Evolutionary conservation across 2,888 invertebrate species (phyloP).

Genomic region (Elmis aenea): DNA sequence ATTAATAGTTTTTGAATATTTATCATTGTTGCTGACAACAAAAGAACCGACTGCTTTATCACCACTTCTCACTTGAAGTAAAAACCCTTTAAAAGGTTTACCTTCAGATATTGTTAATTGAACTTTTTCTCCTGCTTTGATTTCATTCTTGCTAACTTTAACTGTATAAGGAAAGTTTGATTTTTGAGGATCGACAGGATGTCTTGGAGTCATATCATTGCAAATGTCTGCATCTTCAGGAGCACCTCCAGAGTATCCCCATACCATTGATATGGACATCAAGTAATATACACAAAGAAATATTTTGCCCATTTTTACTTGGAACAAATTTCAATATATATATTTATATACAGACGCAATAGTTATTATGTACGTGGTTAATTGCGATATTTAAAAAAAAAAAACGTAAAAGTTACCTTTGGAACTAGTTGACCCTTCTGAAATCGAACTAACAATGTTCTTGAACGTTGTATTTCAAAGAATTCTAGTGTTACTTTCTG

Average conservation of each 20-base stretch:
- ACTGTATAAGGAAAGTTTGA: slow-evolving; percentile 55
- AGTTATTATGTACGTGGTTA: no score
- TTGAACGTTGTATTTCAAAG: slow-evolving; percentile 6
- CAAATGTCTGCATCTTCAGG: slow-evolving; percentile 55
- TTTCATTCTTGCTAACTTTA: slow-evolving; percentile 31
- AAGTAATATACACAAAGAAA: neutral
- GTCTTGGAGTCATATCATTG: slow-evolving; percentile 63
- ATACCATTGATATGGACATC: slow-evolving; percentile 26
- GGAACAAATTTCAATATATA: no score
- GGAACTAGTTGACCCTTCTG: slow-evolving; percentile 16
- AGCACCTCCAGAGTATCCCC: slow-evolving; percentile 59
- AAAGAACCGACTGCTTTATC: slow-evolving; percentile 61
- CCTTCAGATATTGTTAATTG: slow-evolving; percentile 52
- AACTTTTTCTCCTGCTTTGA: slow-evolving; percentile 49
- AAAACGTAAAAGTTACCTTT: neutral
- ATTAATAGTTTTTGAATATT: slow-evolving; percentile 51
- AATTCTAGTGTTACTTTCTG: slow-evolving; percentile 15
- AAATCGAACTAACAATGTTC: slow-evolving; percentile 14
- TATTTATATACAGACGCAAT: no score
- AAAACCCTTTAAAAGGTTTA: slow-evolving; percentile 57
- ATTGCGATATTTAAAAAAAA: no score
- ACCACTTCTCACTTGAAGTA: slow-evolving; percentile 61
- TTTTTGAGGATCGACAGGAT: slow-evolving; percentile 56
- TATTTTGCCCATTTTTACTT: no score
- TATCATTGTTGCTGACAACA: slow-evolving; percentile 50